These are phyloP conservation scores for Cardiocondyla obscurior DNA, from an alignment of 1,140 invertebrate genomes.

Conservation along the genomic window DNA sequence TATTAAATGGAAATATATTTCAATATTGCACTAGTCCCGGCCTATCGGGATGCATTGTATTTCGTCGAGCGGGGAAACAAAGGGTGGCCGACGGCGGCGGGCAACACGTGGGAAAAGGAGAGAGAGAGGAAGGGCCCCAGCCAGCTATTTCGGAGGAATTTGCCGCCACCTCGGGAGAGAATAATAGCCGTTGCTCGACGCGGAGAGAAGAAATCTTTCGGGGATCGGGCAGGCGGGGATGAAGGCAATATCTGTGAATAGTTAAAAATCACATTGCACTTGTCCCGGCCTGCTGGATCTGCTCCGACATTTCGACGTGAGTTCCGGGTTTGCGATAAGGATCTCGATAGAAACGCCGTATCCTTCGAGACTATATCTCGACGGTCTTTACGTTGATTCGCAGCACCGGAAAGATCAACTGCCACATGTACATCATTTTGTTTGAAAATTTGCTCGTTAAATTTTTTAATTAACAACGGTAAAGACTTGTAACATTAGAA, in stretches of 20 bases:
- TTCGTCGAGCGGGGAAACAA: constrained; percentile 58
- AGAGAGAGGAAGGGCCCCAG: background rate
- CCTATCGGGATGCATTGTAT: constrained; percentile 82
- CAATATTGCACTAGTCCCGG: constrained; percentile 85
- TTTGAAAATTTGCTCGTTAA: background rate
- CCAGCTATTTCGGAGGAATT: background rate
- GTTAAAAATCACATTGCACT: constrained; percentile 82
- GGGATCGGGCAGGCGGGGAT: constrained; percentile 78
- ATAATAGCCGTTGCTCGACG: background rate
- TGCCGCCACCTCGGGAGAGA: background rate
- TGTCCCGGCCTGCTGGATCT: constrained; percentile 82
- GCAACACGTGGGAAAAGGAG: constrained; percentile 18
- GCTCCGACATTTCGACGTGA: constrained; percentile 71
- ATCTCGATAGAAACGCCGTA: background rate
- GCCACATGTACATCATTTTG: background rate
- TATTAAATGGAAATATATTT: constrained; percentile 74
- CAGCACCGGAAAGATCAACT: background rate
- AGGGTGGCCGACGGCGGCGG: background rate
- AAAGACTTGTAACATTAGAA: background rate
- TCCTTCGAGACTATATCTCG: background rate
- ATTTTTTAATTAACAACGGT: background rate
- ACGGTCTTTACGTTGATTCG: background rate
- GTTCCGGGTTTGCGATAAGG: background rate
- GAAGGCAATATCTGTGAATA: constrained; percentile 81
- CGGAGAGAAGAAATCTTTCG: constrained; percentile 17